These are phyloP conservation scores for Cottoperca gobio DNA, from an alignment of 2,797 vertebrate genomes.

Conservation along the genomic window DNA sequence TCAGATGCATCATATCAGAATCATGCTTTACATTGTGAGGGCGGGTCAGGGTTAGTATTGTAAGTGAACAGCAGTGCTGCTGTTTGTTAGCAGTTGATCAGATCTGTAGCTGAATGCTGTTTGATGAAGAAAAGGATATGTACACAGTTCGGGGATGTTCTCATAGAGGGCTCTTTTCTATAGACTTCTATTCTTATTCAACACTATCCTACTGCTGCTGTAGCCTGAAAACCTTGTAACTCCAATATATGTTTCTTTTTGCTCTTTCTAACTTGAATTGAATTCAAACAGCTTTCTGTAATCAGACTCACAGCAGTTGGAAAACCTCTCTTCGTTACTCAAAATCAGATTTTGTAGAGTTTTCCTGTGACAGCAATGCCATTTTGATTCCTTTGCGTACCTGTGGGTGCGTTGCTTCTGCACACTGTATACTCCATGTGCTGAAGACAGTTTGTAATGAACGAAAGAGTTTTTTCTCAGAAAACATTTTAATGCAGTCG, in stretches of 20 bases:
- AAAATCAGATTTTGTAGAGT: slow-evolving; percentile 44
- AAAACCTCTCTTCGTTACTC: slow-evolving; percentile 28
- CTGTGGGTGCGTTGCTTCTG: slow-evolving; percentile 48
- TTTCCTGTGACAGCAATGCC: slow-evolving; percentile 41
- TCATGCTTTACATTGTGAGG: slow-evolving; percentile 17
- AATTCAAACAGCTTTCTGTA: slow-evolving; percentile 28
- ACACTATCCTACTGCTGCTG: slow-evolving; percentile 47
- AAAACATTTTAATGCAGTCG: slow-evolving; percentile 79
- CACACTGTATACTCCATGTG: slow-evolving; percentile 70
- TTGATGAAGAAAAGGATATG: slow-evolving; percentile 25
- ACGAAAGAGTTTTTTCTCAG: slow-evolving; percentile 72
- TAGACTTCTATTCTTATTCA: slow-evolving; percentile 47
- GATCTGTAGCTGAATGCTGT: slow-evolving; percentile 12
- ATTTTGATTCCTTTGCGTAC: slow-evolving; percentile 51
- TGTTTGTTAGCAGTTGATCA: slow-evolving; percentile 17
- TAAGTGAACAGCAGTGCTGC: neutral
- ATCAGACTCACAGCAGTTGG: slow-evolving; percentile 32
- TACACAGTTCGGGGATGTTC: slow-evolving; percentile 12
- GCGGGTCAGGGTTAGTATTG: neutral
- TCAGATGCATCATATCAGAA: slow-evolving; percentile 16
- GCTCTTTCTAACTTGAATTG: slow-evolving; percentile 47
- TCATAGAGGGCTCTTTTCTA: slow-evolving; percentile 64
- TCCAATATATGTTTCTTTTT: slow-evolving; percentile 25
- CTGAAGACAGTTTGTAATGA: slow-evolving; percentile 61
- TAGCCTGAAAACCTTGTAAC: slow-evolving; percentile 50